Conservation (phyloP, 2,888 invertebrate species). For the Coenonympha glycerion region DNA sequence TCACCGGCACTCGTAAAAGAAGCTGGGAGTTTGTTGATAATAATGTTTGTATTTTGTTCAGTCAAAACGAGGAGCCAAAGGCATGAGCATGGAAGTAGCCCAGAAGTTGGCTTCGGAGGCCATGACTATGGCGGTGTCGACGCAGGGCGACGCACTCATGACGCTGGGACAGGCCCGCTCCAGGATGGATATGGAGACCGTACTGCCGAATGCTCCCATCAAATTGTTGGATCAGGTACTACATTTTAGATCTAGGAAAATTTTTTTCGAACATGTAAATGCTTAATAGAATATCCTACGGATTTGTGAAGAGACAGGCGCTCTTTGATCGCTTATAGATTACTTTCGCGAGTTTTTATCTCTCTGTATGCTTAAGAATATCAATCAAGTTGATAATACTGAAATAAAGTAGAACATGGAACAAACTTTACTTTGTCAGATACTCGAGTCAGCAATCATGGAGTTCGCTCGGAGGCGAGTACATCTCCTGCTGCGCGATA, state of each 20-base stretch:
- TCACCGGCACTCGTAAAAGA: no score
- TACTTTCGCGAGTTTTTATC: no score
- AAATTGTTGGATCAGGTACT: conserved; percentile 55
- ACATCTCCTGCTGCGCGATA: conserved; percentile 46
- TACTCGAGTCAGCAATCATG: conserved; percentile 49
- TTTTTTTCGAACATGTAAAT: no score
- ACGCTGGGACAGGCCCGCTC: conserved; percentile 58
- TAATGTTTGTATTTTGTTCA: conserved; percentile 26
- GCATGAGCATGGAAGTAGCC: conserved; percentile 56
- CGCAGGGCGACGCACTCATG: conserved; percentile 56
- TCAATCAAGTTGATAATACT: no score
- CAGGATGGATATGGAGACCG: conserved; percentile 56
- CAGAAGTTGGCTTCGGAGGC: conserved; percentile 49
- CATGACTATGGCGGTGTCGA: conserved; percentile 52
- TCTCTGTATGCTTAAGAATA: no score
- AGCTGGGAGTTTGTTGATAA: neutral
- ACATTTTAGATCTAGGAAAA: no score
- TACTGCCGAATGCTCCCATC: conserved; percentile 53
- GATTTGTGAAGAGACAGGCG: no score
- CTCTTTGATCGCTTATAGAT: no score
- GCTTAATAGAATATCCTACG: no score
- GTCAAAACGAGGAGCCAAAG: conserved; percentile 67
- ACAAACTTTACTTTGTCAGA: conserved; percentile 34
- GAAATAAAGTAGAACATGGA: no score
- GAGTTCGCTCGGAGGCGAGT: conserved; percentile 60